Percentiles rank a stretch among this genome's conserved stretches.
Conservation (phyloP, 2,888 invertebrate genomes). For the Ormyrus labotus region DNA sequence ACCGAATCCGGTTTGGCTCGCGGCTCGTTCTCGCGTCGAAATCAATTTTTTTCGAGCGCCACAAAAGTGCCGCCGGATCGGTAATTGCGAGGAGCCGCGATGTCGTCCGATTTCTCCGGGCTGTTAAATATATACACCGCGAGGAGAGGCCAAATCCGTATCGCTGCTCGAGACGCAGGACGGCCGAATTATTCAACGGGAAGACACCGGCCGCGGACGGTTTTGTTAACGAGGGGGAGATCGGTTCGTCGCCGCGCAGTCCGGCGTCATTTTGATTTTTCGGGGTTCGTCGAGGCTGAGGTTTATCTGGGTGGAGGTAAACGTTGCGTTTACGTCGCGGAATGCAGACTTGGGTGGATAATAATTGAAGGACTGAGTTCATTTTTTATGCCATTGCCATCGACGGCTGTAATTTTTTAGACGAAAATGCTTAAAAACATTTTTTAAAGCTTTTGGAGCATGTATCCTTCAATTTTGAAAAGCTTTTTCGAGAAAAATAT, state of each 20-base stretch:
- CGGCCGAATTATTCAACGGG: conserved; percentile 36
- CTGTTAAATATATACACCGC: conserved; percentile 60
- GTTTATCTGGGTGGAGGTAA: too few species aligned
- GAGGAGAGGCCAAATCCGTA: conserved; percentile 67
- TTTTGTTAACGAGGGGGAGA: not conserved
- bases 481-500: too few species aligned
- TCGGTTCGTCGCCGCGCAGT: not conserved
- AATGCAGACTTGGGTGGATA: too few species aligned
- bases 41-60: not conserved
- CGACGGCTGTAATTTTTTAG: too few species aligned
- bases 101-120: conserved; percentile 41
- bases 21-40: not conserved
- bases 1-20: conserved; percentile 28
- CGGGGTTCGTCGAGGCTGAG: too few species aligned
- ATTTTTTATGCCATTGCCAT: too few species aligned
- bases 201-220: not conserved
- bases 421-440: too few species aligned
- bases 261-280: not conserved
- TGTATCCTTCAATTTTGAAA: too few species aligned
- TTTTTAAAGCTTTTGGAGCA: too few species aligned
- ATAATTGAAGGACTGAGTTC: too few species aligned
- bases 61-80: too few species aligned
- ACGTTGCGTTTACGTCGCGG: too few species aligned
- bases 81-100: not conserved
- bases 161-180: conserved; percentile 42